These are phyloP conservation scores for Callionymus lyra DNA, from an alignment of 2,113 vertebrate species.

Conservation along the genomic window DNA sequence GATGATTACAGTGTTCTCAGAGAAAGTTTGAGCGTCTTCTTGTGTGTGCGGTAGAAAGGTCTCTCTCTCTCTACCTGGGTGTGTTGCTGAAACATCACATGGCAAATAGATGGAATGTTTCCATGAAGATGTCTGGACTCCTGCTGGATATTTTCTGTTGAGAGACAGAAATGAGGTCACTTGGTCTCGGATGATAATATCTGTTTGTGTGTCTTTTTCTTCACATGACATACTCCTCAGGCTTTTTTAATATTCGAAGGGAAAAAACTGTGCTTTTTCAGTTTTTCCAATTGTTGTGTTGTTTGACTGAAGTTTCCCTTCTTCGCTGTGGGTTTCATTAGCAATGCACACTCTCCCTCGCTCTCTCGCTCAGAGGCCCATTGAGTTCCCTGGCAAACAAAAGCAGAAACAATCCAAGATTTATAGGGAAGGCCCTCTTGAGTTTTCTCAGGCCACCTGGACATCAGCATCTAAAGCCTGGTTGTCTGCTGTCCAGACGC, in stretches of 20 bases:
- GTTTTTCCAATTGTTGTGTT: conserved; percentile 14
- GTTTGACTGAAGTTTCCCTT: conserved; percentile 16
- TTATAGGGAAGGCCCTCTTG: conserved; percentile 31
- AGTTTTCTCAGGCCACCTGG: conserved; percentile 30
- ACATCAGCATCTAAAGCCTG: background rate
- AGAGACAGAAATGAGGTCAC: background rate
- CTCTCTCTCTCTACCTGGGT: conserved; percentile 11
- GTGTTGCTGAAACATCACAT: conserved; percentile 25
- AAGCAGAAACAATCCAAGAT: conserved; percentile 43
- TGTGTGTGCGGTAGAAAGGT: conserved; percentile 27
- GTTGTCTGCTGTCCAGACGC: no score
- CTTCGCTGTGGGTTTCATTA: conserved; percentile 42
- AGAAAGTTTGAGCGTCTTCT: conserved; percentile 15
- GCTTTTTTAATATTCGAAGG: conserved; percentile 2
- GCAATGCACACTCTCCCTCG: conserved; percentile 39
- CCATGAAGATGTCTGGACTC: conserved; percentile 9
- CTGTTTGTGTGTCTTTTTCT: background rate
- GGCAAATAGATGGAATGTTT: conserved; percentile 10
- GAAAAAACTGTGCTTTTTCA: conserved; percentile 19
- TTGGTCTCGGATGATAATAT: no score
- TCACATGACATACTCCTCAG: background rate
- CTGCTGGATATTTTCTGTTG: conserved; percentile 7
- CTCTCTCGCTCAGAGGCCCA: conserved; percentile 1
- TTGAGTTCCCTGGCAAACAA: conserved; percentile 42
- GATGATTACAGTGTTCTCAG: conserved; percentile 21